These are phyloP conservation scores for Fragum fragum DNA, from an alignment of 2,888 invertebrate genomes.

Conservation along the genomic window DNA sequence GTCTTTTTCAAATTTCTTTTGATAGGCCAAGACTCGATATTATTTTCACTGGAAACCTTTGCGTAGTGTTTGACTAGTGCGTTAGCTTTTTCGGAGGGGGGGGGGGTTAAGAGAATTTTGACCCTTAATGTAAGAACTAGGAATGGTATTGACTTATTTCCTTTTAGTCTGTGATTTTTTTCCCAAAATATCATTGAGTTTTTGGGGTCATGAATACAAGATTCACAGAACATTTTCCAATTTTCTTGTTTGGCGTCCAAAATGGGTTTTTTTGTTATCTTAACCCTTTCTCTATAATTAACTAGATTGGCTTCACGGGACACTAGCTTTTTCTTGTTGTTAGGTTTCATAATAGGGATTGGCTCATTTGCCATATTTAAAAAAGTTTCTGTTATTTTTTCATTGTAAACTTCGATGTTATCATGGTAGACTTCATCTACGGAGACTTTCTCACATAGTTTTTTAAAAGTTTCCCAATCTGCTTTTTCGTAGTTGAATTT, in stretches of 20 bases:
- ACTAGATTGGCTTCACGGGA: conserved; percentile 13
- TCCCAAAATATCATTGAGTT: conserved; percentile 20
- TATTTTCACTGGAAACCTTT: too few relatives aligned
- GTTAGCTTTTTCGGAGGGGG: conserved; percentile 17
- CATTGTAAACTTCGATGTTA: background rate
- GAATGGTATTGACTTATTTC: background rate
- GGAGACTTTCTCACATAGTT: background rate
- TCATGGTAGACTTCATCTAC: conserved; percentile 1
- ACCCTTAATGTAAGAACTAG: background rate
- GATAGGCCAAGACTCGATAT: too few relatives aligned
- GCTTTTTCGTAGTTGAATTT: conserved; percentile 6
- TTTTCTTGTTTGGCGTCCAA: too few relatives aligned
- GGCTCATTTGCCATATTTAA: background rate
- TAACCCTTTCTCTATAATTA: background rate
- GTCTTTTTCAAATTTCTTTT: too few relatives aligned
- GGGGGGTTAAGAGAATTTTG: background rate
- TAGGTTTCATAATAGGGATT: background rate
- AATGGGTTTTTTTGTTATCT: background rate
- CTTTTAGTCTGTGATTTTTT: conserved; percentile 32
- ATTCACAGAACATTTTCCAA: too few relatives aligned
- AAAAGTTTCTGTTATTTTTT: background rate
- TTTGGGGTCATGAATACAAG: background rate
- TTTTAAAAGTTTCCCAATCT: background rate
- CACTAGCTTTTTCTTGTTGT: background rate
- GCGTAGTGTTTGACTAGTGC: too few relatives aligned